Evolutionary conservation across 2,797 vertebrate genomes (phyloP).

Genomic region (Syncerus caffer): DNA sequence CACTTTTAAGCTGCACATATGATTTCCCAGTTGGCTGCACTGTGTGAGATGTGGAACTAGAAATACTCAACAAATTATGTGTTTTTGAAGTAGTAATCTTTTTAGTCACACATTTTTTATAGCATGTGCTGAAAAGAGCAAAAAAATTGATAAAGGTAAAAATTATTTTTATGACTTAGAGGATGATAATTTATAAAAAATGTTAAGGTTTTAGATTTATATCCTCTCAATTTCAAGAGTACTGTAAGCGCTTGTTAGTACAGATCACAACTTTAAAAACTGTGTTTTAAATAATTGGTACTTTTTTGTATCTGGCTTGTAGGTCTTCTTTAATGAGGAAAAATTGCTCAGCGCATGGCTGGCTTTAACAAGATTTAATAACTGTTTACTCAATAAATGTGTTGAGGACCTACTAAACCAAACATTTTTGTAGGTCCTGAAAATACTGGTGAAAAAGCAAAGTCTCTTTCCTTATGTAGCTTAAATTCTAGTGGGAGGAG

Average conservation of each 20-base stretch:
- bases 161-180: not conserved
- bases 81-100: not conserved
- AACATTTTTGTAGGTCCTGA: not conserved
- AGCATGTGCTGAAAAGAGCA: not conserved
- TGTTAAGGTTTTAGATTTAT: constrained; percentile 17
- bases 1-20: not conserved
- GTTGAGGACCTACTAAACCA: not conserved
- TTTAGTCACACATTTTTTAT: not conserved
- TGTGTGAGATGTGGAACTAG: not conserved
- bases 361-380: not conserved
- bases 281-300: not conserved
- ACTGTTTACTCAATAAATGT: not conserved
- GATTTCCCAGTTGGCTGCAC: not conserved
- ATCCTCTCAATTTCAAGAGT: not conserved
- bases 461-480: not conserved
- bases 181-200: not conserved
- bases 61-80: not conserved
- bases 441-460: not conserved
- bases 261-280: not conserved
- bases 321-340: constrained; percentile 7
- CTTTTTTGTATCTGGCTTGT: not conserved
- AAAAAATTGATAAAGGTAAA: not conserved
- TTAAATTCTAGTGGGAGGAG: not conserved
- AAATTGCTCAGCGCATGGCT: not conserved
- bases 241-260: not conserved